Evolutionary conservation across 2,113 vertebrate genomes (phyloP), one percentile per base, ranked within the genome.

Genomic region (Pogonocichla stellata): DNA sequence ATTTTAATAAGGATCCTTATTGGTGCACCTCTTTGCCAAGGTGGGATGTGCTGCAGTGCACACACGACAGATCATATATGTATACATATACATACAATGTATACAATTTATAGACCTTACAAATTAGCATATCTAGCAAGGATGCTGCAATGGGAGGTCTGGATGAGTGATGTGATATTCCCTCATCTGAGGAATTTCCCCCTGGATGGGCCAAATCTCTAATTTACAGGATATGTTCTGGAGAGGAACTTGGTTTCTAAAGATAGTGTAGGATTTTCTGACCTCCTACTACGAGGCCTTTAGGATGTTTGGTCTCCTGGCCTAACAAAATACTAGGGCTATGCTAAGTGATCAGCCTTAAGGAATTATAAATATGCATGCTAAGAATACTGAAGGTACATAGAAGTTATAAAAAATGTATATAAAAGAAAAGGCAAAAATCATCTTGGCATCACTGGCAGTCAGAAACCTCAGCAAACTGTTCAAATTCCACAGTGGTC

Each of bases 41-140:
- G 45, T n/a, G 74, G 36, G 5, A 23, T n/a, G 14, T 2, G 5
- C 47, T 0, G 2, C 29, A 28, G 10, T 28, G 36, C 19, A 34
- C 60, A 42, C 36, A n/a, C 0, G 1, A 13, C 7, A 42, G 36
- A 10, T 20, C 1, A 0, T n/a, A n/a, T n/a, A n/a, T n/a, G n/a
- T n/a, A n/a, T n/a, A n/a, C n/a, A n/a, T n/a, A n/a, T n/a, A n/a
- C n/a, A n/a, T n/a, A n/a, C n/a, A n/a, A n/a, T 8, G 3, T n/a
- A 6, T 14, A 14, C 75, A 34, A 64, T 53, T 28, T 53, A 64
- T 14, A 53, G 31, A 29, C 31, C 24, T 22, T 53, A 22, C 6
- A 79, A 29, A 64, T 79, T 3, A 34, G 14, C 48, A 29, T 34
- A 11, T 34, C 48, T 29, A 23, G 18, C 14, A 34, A 18, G 24